Base-by-base conservation (phyloP, 2,888 invertebrate genomes). In the Venustoraphidia nigricollis region DNA sequence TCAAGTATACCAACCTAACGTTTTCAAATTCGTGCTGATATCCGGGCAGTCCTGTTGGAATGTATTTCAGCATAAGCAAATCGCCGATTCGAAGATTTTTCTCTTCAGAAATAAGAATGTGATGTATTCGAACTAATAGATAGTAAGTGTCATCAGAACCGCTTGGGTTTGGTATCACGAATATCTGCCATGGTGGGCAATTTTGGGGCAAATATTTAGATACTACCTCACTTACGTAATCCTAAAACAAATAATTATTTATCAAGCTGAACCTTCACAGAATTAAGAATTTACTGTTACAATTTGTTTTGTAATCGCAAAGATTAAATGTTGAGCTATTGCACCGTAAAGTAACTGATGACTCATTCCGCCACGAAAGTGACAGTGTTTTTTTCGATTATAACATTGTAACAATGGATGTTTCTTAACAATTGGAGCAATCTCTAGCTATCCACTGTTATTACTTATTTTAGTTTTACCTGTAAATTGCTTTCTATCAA, bases 131-230 rank as follows among this genome's bases (percentile, higher is more conserved):
- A 8, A 86, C 70, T 34, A 89, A 63, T 36, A 85, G 69, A 57
- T 81, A 83, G 59, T 81, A 87, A 10, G 55, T 70, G 37, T 77
- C 75, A 46, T 77, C 73, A 1, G 62, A 59, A 4, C 63, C 54
- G 1, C 68, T 63, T 5, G 64, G 57, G 53, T 69, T 69, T 1
- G 83, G 83, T 56, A 88, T 82, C 1, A 87, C 71, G 38, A 81
- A 77, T 47, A 87, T 77, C 60, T 89, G 88, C 89, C 89, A 89
- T 10, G 87, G 87, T 0, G 89, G 79, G 49, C 78, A 70, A 47
- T 80, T 78, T 2, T 69, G 67, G 8, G 84, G 79, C 48, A 89
- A 75, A 60, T 83, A 84, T 66, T 86, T 87, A 3, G 83, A 79
- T 34, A 85, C 77, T 50, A 83, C 73, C 48, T 86, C 84, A 58